Base-by-base conservation (phyloP, 1,140 invertebrate species). In the Melanaphis sacchari region DNA sequence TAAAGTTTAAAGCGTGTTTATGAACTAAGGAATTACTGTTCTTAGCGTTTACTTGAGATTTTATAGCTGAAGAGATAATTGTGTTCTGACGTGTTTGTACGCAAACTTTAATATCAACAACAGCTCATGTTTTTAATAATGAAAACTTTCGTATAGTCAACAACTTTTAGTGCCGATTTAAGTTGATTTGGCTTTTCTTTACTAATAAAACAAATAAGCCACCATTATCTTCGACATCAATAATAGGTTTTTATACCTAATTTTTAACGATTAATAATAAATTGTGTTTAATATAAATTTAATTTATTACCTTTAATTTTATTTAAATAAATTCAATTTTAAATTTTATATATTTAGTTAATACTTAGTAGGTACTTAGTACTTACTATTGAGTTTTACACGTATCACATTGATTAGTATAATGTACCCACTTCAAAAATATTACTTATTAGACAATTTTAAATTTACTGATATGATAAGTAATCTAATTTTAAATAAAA, bases 1-100 rank as follows among this genome's bases (percentile, higher is more conserved):
- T 54, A 89, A 89, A 89, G n/a, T 89, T 89, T 89, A 89, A 54
- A 89, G 88, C 46, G 36, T 89, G 88, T 89, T 89, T 89, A 89
- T 40, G 88, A 54, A 89, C 88, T 24, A 52, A 36, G 46, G 87
- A 52, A 89, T 89, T 89, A 89, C 49, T 89, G 88, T 54, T 89
- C 88, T 54, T 36, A 89, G 21, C 88, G 40, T 89, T 54, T 38
- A 54, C 88, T 36, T 89, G 36, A 54, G 46, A 54, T 54, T 89
- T 54, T 54, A 54, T 89, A 89, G 88, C 49, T 54, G 88, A 89
- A 89, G 36, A 89, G 88, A 89, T 89, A 89, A 89, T 89, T 89
- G 88, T 89, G 88, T 89, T 52, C 49, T 54, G 88, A 89, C 88
- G 88, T 89, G 49, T 89, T 89, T 89, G 52, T 89, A 40, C 36